phyloP scores from a whole-genome alignment of 2,797 vertebrate genomes.

The Sebastes kiyomatsui region DNA sequence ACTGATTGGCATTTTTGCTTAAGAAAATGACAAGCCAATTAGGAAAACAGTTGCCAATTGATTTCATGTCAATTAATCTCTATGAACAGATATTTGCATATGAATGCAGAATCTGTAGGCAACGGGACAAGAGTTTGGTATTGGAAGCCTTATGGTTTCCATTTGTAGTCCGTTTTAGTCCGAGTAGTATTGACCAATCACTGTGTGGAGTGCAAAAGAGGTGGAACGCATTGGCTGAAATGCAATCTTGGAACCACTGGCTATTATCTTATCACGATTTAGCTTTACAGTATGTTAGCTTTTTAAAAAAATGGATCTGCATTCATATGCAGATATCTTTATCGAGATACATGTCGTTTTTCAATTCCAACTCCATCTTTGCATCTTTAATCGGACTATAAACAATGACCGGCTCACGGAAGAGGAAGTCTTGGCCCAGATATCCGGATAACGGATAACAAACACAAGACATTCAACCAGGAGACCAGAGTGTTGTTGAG shows the following conservation, averaged over 20 bases:
- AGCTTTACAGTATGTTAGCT: neutral
- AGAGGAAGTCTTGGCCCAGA: neutral
- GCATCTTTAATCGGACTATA: neutral
- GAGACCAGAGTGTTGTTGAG: too few species aligned
- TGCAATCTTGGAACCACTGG: neutral
- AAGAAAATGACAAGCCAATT: too few species aligned
- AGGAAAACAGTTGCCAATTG: neutral
- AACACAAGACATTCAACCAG: too few species aligned
- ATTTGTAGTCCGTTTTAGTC: neutral
- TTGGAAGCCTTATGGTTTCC: neutral
- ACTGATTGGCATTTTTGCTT: neutral
- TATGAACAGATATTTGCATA: neutral
- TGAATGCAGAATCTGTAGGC: neutral
- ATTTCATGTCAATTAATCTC: neutral
- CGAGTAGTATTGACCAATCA: neutral
- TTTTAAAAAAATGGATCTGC: neutral
- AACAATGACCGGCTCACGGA: neutral
- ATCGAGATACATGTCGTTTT: rapidly evolving
- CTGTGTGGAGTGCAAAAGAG: neutral
- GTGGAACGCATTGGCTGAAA: neutral
- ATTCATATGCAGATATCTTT: neutral
- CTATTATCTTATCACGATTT: neutral
- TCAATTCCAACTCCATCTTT: neutral
- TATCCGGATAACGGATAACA: too few species aligned
- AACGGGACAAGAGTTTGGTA: neutral